Base-by-base conservation (phyloP, 2,113 vertebrate genomes). In the Grammomys surdaster region DNA sequence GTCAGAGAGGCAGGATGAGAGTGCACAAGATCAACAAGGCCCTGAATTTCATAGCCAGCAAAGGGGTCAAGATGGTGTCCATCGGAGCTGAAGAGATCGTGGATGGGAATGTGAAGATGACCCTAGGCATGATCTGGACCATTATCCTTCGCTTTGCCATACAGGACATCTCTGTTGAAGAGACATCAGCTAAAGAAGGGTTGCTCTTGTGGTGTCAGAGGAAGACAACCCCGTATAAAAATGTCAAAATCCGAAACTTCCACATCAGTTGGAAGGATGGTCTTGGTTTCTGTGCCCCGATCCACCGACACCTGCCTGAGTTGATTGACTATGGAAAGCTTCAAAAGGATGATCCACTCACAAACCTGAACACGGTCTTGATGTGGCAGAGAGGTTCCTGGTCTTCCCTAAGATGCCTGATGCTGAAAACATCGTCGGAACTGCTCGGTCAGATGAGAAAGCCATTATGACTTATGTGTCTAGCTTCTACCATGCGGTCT, bases 81-180 rank as follows among this genome's bases (percentile, higher is more conserved):
- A 40, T 40, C 40, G 40, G 40, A 40, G 40, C 40, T 40, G 40
- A 40, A 40, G 40, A 40, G 40, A 99, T 99, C 0, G 99, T 99
- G 96, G 99, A 99, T 84, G 99, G 99, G 76, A 99, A 99, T 6
- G 99, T 99, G 92, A 99, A 99, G 98, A 99, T 99, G 99, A 99
- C 99, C 76, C 99, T 99, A 98, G 99, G 99, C 98, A 99, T 99
- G 99, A 99, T 99, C 98, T 99, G 99, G 99, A 99, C 99, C 98
- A 99, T 99, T 98, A 99, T 99, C 98, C 99, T 99, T 92, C 99
- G 99, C 97, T 99, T 99, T 84, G 99, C 99, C 98, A 99, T 99
- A 98, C 99, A 99, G 97, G 99, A 99, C 98, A 99, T 99, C 98
- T 99, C 99, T 12, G 99, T 99, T 95, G 99, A 99, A 99, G 99